Percentiles rank a stretch among this genome's conserved stretches.
Conservation (phyloP, 64 coral and sea anemone species). For the Stylophora pistillata region DNA sequence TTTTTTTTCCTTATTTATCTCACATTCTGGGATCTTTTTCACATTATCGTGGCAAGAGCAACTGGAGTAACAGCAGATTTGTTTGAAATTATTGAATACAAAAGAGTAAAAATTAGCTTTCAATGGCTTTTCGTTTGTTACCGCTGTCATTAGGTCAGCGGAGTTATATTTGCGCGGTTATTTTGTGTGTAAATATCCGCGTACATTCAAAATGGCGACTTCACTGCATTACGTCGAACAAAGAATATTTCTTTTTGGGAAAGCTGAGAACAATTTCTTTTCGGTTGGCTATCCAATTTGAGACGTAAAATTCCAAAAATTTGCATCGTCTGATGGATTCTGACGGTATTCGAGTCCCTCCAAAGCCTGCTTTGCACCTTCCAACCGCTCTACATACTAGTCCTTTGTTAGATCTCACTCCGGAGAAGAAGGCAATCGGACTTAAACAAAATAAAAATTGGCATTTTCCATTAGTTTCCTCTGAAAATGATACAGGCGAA, state of each 20-base stretch:
- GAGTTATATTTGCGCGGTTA: background rate
- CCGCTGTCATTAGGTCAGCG: background rate
- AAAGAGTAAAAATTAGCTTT: too few species aligned
- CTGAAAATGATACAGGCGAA: conserved; percentile 1
- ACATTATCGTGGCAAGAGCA: background rate
- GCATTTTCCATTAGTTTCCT: background rate
- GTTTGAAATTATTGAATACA: too few species aligned
- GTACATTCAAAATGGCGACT: conserved; percentile 38
- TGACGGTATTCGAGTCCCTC: conserved; percentile 56
- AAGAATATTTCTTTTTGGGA: background rate
- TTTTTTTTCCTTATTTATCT: background rate
- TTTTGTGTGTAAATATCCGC: background rate
- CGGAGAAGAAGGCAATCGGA: conserved; percentile 56
- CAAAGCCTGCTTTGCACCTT: conserved; percentile 55
- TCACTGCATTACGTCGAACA: too few species aligned
- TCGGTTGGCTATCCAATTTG: background rate
- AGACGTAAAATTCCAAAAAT: background rate
- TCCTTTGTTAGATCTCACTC: conserved; percentile 81
- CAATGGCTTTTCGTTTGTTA: too few species aligned
- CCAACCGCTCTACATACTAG: conserved; percentile 52
- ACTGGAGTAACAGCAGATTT: background rate
- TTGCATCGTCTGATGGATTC: conserved; percentile 30
- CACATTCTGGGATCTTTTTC: background rate
- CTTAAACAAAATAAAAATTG: background rate
- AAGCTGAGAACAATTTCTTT: background rate